phyloP scores from a whole-genome alignment of 2,888 invertebrate species.

The Meandrusa payeni region DNA sequence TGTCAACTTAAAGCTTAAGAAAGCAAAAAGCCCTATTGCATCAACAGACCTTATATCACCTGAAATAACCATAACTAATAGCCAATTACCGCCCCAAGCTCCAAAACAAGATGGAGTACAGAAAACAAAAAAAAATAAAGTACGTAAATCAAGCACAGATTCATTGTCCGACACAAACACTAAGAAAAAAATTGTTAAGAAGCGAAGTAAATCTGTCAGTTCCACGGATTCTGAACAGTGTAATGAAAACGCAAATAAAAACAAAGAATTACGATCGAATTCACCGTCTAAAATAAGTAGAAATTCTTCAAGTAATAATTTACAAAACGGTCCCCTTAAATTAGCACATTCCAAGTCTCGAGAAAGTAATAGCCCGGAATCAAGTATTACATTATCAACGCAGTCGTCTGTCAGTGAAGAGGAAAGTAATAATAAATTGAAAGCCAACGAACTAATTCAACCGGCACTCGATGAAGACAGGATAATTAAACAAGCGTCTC shows the following conservation, averaged over 20 bases:
- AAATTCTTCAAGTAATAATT: constrained; percentile 45
- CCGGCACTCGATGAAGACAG: constrained; percentile 74
- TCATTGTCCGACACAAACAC: constrained; percentile 58
- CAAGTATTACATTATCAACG: constrained; percentile 76
- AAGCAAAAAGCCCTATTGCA: constrained; percentile 51
- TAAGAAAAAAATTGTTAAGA: constrained; percentile 66
- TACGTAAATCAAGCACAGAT: constrained; percentile 61
- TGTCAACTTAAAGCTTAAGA: constrained; percentile 69
- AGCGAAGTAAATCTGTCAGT: constrained; percentile 66
- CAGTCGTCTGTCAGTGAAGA: constrained; percentile 75
- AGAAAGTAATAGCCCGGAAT: constrained; percentile 69
- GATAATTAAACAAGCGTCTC: constrained; percentile 75
- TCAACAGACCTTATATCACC: constrained; percentile 59
- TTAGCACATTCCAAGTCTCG: constrained; percentile 63
- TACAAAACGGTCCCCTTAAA: constrained; percentile 52
- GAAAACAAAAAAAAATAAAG: constrained; percentile 64
- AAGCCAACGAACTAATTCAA: constrained; percentile 65
- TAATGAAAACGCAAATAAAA: constrained; percentile 50
- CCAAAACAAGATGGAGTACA: constrained; percentile 62
- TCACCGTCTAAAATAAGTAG: constrained; percentile 44
- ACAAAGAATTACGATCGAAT: constrained; percentile 32
- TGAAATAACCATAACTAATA: constrained; percentile 66
- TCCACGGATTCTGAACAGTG: constrained; percentile 67
- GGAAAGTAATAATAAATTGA: constrained; percentile 57
- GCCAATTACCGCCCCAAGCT: constrained; percentile 72